A percentile compares a stretch with the other conserved stretches of the same genome.
Evolutionary conservation across 2,888 invertebrate species (phyloP).

Genomic region (Micropterix aruncella): DNA sequence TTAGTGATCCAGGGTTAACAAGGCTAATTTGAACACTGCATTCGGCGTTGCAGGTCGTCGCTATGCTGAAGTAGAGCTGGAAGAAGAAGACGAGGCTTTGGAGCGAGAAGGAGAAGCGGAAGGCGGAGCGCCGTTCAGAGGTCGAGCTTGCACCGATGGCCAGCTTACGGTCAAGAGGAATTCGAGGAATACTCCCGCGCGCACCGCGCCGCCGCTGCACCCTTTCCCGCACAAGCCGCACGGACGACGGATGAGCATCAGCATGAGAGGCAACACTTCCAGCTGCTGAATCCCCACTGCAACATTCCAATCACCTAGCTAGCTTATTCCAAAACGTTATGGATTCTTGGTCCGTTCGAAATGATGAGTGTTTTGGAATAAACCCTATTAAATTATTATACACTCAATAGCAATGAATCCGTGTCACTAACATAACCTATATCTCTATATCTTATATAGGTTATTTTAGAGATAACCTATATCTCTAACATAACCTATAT

Average conservation of each 20-base stretch:
- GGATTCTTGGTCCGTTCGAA: too few species aligned
- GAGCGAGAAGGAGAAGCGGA: slow-evolving; percentile 22
- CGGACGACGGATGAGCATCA: slow-evolving; percentile 64
- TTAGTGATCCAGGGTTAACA: too few species aligned
- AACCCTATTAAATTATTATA: too few species aligned
- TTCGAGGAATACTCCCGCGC: slow-evolving; percentile 35
- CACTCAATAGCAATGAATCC: too few species aligned
- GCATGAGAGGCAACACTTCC: slow-evolving; percentile 52
- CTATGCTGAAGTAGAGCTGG: slow-evolving; percentile 48
- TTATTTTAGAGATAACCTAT: too few species aligned
- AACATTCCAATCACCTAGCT: too few species aligned
- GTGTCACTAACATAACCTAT: too few species aligned
- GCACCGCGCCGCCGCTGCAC: slow-evolving; percentile 36
- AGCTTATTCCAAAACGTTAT: too few species aligned
- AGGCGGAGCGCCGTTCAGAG: slow-evolving; percentile 46
- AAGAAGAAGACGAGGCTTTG: slow-evolving; percentile 41
- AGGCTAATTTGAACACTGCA: too few species aligned
- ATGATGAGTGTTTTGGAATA: too few species aligned
- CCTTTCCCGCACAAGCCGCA: slow-evolving; percentile 32
- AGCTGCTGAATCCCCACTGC: slow-evolving; percentile 29
- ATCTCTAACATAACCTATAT: too few species aligned
- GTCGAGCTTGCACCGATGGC: slow-evolving; percentile 63
- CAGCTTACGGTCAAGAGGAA: slow-evolving; percentile 29
- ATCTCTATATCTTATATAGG: too few species aligned
- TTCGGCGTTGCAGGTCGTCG: slow-evolving; percentile 40